A percentile compares a stretch with the other conserved stretches of the same genome.
Evolutionary conservation across 2,797 vertebrate genomes (phyloP).

Genomic region (Oreochromis mossambicus): DNA sequence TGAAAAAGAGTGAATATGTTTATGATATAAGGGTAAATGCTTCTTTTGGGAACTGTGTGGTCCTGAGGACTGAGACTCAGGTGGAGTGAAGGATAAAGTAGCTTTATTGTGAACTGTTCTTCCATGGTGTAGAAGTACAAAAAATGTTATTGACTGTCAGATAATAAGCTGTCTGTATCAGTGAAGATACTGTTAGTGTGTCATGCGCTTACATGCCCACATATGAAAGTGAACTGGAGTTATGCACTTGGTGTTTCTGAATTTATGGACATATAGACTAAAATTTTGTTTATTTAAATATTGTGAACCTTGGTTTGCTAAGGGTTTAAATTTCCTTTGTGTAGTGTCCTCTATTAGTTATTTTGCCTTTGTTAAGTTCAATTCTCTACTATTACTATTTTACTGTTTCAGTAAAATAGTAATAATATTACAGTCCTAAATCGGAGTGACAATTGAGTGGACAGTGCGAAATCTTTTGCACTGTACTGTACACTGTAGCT

Average conservation of each 20-base stretch:
- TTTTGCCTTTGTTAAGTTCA: background rate
- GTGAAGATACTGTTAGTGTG: background rate
- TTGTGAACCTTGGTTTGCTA: background rate
- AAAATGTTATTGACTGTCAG: background rate
- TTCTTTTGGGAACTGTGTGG: background rate
- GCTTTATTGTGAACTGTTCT: background rate
- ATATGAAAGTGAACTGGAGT: background rate
- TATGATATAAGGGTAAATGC: background rate
- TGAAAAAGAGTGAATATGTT: background rate
- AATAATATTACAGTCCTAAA: background rate
- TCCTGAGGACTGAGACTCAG: background rate
- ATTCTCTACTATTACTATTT: background rate
- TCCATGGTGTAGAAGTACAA: background rate
- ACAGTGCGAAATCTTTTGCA: background rate
- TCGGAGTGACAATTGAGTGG: background rate
- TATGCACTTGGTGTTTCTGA: background rate
- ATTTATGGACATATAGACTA: background rate
- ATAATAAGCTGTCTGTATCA: background rate
- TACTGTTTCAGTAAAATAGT: background rate
- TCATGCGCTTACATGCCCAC: background rate
- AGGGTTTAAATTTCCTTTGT: background rate
- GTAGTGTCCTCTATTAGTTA: background rate
- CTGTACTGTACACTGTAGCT: background rate
- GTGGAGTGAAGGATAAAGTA: background rate
- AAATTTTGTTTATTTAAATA: background rate